Evolutionary conservation across 1,140 invertebrate genomes (phyloP).

Genomic region (Idris sp.): DNA sequence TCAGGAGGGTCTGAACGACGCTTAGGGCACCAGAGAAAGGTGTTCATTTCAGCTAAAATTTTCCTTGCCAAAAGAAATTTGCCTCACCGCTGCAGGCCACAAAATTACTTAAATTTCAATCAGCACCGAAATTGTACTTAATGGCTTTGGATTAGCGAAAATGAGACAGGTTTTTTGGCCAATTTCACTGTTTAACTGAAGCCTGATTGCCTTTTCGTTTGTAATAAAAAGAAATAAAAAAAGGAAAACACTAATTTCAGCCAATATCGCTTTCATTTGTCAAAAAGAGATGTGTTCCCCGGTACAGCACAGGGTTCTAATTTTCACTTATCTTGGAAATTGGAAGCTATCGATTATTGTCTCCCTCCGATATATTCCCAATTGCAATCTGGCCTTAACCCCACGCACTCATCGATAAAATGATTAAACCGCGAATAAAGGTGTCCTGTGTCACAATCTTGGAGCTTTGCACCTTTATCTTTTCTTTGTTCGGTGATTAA

Average conservation of each 20-base stretch:
- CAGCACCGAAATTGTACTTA: conserved; percentile 59
- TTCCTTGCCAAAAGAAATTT: conserved; percentile 48
- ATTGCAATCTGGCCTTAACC: conserved; percentile 35
- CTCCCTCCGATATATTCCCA: conserved; percentile 26
- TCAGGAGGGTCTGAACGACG: conserved; percentile 66
- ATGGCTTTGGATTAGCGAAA: conserved; percentile 58
- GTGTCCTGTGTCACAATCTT: conserved; percentile 11
- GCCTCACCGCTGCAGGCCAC: conserved; percentile 15
- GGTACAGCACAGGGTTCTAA: conserved; percentile 40
- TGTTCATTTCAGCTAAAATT: no score
- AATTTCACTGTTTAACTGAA: conserved; percentile 48
- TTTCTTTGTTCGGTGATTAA: conserved; percentile 57
- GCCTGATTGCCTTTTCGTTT: conserved; percentile 20
- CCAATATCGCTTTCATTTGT: conserved; percentile 20
- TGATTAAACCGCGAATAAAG: conserved; percentile 38
- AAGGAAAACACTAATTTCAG: no score
- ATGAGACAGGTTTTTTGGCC: conserved; percentile 47
- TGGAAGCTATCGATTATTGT: conserved; percentile 54
- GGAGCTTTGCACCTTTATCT: conserved; percentile 43
- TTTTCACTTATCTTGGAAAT: conserved; percentile 57
- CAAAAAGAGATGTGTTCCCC: conserved; percentile 19
- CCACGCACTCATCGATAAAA: conserved; percentile 31
- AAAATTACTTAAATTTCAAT: conserved; percentile 62
- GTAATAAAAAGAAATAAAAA: no score
- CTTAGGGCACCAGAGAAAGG: conserved; percentile 15